Percentiles rank a stretch among this genome's conserved stretches.
Evolutionary conservation across 2,113 vertebrate species (phyloP).

Genomic region (Orycteropus afer): DNA sequence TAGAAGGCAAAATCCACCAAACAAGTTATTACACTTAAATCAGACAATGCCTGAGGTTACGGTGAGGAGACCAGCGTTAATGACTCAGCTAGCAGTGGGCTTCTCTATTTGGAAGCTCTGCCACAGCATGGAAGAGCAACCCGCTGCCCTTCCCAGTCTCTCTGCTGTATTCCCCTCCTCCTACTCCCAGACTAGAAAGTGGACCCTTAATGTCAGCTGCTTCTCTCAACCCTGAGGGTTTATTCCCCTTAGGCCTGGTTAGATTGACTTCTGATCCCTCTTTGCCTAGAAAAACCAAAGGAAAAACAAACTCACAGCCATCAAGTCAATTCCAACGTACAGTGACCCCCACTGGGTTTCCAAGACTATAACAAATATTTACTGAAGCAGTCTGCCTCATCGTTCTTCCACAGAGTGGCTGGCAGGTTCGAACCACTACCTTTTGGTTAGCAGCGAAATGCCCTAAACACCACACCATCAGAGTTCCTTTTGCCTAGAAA

Average conservation of each 20-base stretch:
- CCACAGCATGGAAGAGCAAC: slow-evolving; percentile 58
- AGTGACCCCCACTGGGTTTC: too few species aligned
- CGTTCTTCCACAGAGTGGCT: too few species aligned
- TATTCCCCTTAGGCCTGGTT: not conserved
- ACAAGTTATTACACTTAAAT: slow-evolving; percentile 79
- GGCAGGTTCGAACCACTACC: too few species aligned
- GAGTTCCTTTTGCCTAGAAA: not conserved
- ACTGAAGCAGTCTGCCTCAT: too few species aligned
- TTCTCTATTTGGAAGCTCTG: slow-evolving; percentile 75
- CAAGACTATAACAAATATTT: too few species aligned
- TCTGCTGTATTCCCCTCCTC: slow-evolving; percentile 22
- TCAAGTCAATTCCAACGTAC: too few species aligned
- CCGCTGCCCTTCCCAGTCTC: slow-evolving; percentile 70
- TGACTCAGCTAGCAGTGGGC: slow-evolving; percentile 75
- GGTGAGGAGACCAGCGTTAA: slow-evolving; percentile 72
- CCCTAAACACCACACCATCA: too few species aligned
- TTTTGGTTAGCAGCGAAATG: too few species aligned
- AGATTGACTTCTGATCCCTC: slow-evolving; percentile 11
- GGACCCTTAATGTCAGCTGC: slow-evolving; percentile 44
- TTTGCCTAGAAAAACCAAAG: slow-evolving; percentile 21
- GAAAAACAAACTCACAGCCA: too few species aligned
- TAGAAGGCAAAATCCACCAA: slow-evolving; percentile 79
- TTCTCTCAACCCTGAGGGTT: slow-evolving; percentile 52
- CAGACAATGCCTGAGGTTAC: slow-evolving; percentile 78
- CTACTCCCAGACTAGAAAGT: slow-evolving; percentile 51